Evolutionary conservation across 2,888 invertebrate species (phyloP), one percentile per base, ranked within the genome.

Genomic region (Drosophila infuscata): DNA sequence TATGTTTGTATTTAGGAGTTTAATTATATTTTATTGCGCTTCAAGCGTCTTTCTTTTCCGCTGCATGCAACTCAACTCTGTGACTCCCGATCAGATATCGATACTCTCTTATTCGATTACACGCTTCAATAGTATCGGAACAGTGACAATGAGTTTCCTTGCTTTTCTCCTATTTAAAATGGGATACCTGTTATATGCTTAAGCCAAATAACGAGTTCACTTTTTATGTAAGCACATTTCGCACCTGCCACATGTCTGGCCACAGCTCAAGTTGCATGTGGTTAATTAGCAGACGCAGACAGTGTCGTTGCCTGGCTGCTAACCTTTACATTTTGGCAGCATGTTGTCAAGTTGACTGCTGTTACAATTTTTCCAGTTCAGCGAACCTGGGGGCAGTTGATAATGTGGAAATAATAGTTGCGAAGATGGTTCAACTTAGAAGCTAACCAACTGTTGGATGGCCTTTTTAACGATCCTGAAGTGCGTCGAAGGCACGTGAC

Each of bases 251-350:
- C 38, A 46, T 30, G 66, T 53, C 65, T 73, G 74, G 74, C 11
- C 20, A 36, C 51, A 72, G 48, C 48, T 15, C 57, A 63, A 65
- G 74, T 73, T 86, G 74, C 43, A 46, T 65, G 51, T 66, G 70
- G 74, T 70, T 87, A 89, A 87, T 89, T 84, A 83, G 70, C 62
- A 72, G 52, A 72, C 51, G 33, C 52, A 41, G 65, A 62, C 62
- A 52, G n/a, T 61, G 60, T 36, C 49, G 25, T 52, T 60, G 58
- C 25, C 51, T 56, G 59, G 59, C 68, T 76, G 65, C 29, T 32
- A 66, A 75, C 60, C 66, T 76, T 63, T 38, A 46, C 46, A 32
- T 60, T 56, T 51, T 65, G 54, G 9, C 25, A 52, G 33, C 46
- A 12, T 62, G 51, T 46, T 62, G 46, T 35, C 59, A 56, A 57